A percentile compares a stretch with the other conserved stretches of the same genome.
Evolutionary conservation across 2,888 invertebrate genomes (phyloP).

Genomic region (Rhamphomyia laevipes): DNA sequence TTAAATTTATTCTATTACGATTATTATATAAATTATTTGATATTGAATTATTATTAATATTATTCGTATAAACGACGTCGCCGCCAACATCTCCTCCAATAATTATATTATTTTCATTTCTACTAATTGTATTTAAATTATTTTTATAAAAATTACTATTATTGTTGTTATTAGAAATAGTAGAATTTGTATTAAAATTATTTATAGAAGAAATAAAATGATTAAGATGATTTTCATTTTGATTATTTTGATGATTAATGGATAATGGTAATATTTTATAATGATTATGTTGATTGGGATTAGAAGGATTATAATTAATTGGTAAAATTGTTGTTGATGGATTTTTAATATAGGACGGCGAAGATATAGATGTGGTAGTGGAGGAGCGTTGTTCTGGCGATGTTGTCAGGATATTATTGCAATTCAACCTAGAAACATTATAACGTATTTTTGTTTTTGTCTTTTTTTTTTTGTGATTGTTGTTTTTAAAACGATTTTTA

Average conservation of each 20-base stretch:
- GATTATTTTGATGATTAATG: background rate
- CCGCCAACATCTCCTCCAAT: conserved; percentile 4
- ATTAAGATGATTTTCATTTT: background rate
- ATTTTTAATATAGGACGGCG: conserved; percentile 11
- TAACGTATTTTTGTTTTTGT: conserved; percentile 20
- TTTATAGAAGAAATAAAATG: background rate
- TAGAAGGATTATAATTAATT: conserved; percentile 13
- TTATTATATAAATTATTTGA: background rate
- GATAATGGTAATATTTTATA: too few relatives aligned
- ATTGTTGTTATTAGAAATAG: background rate
- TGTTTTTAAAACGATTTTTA: background rate
- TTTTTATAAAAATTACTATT: background rate
- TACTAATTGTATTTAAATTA: background rate
- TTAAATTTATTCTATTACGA: background rate
- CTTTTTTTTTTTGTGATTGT: background rate
- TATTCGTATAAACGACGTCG: conserved; percentile 4
- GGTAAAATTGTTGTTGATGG: conserved; percentile 28
- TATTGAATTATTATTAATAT: background rate
- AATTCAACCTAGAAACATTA: conserved; percentile 41
- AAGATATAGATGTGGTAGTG: conserved; percentile 18
- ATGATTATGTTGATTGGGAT: conserved; percentile 16
- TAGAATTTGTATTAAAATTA: background rate
- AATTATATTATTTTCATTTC: too few relatives aligned
- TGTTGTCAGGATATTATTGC: conserved; percentile 32
- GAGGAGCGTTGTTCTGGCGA: conserved; percentile 31